Evolutionary conservation across 2,888 invertebrate species (phyloP).

Genomic region (Proisotoma minuta): DNA sequence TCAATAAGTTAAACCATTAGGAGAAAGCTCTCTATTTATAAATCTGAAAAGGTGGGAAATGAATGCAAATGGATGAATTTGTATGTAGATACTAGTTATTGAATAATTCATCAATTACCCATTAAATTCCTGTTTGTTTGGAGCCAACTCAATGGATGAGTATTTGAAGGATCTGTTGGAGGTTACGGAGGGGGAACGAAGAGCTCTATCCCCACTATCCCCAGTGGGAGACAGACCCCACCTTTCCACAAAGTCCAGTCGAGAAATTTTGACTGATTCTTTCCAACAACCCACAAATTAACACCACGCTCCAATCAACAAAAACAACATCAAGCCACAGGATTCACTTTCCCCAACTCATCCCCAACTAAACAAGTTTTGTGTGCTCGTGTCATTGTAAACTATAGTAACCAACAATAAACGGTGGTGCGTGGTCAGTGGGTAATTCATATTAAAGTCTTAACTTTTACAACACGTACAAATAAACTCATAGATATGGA

Average conservation of each 20-base stretch:
- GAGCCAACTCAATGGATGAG: constrained; percentile 38
- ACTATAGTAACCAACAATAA: too few relatives aligned
- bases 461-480: too few relatives aligned
- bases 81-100: neutral
- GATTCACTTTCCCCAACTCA: too few relatives aligned
- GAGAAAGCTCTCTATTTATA: neutral
- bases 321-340: too few relatives aligned
- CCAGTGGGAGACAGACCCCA: constrained; percentile 63
- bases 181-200: constrained; percentile 45
- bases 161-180: constrained; percentile 44
- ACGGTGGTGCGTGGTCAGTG: too few relatives aligned
- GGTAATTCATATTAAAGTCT: too few relatives aligned
- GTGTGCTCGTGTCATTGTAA: too few relatives aligned
- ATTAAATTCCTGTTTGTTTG: constrained; percentile 41
- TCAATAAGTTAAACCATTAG: neutral
- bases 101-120: constrained; percentile 34
- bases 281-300: neutral
- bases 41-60: neutral
- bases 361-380: too few relatives aligned
- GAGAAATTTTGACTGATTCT: constrained; percentile 83
- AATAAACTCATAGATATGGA: neutral
- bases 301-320: too few relatives aligned
- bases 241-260: constrained; percentile 95
- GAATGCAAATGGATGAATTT: neutral
- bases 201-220: constrained; percentile 33